Evolutionary conservation across 2,113 vertebrate genomes (phyloP).

Genomic region (Pardalotus punctatus): DNA sequence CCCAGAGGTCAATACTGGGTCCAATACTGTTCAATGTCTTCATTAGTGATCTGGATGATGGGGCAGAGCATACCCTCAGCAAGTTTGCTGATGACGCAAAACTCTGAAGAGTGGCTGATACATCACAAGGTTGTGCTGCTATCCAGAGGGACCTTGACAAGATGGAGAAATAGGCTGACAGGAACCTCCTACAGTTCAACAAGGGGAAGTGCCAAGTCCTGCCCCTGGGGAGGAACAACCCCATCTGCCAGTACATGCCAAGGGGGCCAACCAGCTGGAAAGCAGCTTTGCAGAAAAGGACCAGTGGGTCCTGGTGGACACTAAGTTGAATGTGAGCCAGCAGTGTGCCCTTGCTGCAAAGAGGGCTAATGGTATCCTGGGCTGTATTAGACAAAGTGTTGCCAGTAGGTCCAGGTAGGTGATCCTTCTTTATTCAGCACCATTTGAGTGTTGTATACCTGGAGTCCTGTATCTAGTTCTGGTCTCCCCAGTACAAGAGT

Average conservation of each 20-base stretch:
- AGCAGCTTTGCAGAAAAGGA: not conserved
- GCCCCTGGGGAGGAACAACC: not conserved
- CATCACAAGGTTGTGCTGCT: not conserved
- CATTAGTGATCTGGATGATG: not conserved
- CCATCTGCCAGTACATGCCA: not conserved
- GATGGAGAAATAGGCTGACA: not conserved
- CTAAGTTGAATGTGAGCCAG: not conserved
- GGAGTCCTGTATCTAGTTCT: not conserved
- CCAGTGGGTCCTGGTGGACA: not conserved
- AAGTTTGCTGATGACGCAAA: not conserved
- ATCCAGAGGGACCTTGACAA: not conserved
- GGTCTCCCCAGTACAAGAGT: not conserved
- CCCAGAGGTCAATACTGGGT: not conserved
- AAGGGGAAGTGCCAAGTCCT: not conserved
- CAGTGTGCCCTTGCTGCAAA: not conserved
- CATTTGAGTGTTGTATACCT: not conserved
- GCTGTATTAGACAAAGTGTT: not conserved
- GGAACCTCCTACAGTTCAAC: not conserved
- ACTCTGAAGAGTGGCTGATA: not conserved
- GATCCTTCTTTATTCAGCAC: not conserved
- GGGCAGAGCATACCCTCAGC: not conserved
- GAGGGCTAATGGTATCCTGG: not conserved
- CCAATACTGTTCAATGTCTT: not conserved
- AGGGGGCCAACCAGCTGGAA: not conserved
- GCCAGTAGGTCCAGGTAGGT: not conserved